Evolutionary conservation across 1,140 invertebrate species (phyloP).

Genomic region (Tribolium castaneum): DNA sequence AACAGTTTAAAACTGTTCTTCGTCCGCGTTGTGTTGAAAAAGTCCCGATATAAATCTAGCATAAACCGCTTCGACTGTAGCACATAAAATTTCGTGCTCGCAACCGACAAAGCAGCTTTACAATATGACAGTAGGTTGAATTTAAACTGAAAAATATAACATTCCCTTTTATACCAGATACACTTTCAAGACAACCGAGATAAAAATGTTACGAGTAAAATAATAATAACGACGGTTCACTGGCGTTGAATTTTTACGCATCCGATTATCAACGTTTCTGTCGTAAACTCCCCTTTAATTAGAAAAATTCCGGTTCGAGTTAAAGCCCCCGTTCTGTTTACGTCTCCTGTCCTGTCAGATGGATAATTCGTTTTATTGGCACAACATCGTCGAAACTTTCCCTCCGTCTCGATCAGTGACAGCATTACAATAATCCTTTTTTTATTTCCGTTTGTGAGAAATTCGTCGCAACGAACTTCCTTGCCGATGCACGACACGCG

Average conservation of each 20-base stretch:
- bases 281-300: constrained; percentile 6
- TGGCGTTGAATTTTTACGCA: not conserved
- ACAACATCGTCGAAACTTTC: not conserved
- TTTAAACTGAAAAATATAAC: not conserved
- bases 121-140: not conserved
- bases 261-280: not conserved
- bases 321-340: constrained; percentile 9
- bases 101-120: not conserved
- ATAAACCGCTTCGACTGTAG: not conserved
- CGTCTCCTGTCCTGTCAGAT: not conserved
- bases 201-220: not conserved
- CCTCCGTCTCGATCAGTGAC: constrained; percentile 13
- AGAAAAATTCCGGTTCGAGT: constrained; percentile 10
- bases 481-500: constrained; percentile 2
- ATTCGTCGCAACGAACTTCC: not conserved
- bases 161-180: not conserved
- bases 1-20: not conserved
- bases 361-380: constrained; percentile 28
- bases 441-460: constrained; percentile 3
- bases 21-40: not conserved
- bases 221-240: not conserved
- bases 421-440: constrained; percentile 28
- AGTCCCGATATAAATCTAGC: not conserved
- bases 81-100: not conserved
- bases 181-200: not conserved